These are phyloP conservation scores for Chloropsis hardwickii DNA, from an alignment of 2,113 vertebrate genomes.

Conservation along the genomic window DNA sequence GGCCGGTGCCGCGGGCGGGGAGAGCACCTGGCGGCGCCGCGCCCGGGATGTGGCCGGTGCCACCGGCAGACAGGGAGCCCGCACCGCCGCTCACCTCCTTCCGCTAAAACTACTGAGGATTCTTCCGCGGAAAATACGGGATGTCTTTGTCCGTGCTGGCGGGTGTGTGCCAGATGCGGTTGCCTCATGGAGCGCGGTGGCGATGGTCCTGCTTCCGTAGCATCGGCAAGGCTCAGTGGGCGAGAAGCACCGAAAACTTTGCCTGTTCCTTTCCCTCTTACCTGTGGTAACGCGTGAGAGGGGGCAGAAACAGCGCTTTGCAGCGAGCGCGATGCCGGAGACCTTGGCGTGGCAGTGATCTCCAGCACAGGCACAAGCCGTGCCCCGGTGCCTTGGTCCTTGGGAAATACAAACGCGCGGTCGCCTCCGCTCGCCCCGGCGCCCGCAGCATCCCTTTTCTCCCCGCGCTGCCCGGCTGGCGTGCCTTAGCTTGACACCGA, in stretches of 20 bases:
- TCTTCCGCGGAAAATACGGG: background rate
- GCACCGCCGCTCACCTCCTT: background rate
- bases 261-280: background rate
- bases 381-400: background rate
- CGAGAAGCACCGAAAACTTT: background rate
- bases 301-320: background rate
- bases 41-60: background rate
- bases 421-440: background rate
- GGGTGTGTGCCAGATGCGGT: background rate
- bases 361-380: background rate
- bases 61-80: fast-evolving
- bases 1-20: background rate
- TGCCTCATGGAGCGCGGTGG: background rate
- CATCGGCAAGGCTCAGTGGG: background rate
- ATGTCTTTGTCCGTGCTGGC: background rate
- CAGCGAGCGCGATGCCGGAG: background rate
- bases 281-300: background rate
- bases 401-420: background rate
- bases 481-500: background rate
- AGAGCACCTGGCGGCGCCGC: background rate
- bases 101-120: fast-evolving
- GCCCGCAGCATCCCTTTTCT: background rate
- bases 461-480: background rate
- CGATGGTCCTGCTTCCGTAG: fast-evolving
- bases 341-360: background rate